Percentiles rank a stretch among this genome's conserved stretches.
phyloP scores from a whole-genome alignment of 2,888 invertebrate genomes.

The Laothoe populi region DNA sequence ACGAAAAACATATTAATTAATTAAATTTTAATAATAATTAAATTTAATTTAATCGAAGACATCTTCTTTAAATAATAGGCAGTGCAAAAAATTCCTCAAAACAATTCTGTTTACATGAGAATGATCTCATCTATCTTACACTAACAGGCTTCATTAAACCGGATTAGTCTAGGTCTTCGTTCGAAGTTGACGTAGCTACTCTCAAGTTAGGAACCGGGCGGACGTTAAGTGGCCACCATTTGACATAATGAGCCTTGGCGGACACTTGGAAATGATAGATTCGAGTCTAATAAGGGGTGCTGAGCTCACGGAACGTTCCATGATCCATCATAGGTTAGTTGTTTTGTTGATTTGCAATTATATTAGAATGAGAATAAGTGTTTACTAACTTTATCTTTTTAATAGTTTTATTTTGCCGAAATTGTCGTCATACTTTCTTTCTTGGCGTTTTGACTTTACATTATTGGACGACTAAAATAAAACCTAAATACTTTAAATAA shows the following conservation, averaged over 20 bases:
- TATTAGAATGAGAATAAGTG: too few relatives aligned
- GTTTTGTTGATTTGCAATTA: neutral
- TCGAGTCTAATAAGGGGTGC: conserved; percentile 18
- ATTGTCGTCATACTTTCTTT: too few relatives aligned
- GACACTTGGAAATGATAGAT: conserved; percentile 23
- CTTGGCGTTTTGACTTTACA: too few relatives aligned
- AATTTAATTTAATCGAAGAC: too few relatives aligned
- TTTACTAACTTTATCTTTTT: too few relatives aligned
- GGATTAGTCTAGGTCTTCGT: conserved; percentile 19
- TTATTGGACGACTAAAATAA: too few relatives aligned
- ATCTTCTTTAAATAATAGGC: too few relatives aligned
- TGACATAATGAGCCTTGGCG: conserved; percentile 16
- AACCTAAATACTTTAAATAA: too few relatives aligned
- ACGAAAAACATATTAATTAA: too few relatives aligned
- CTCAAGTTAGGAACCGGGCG: conserved; percentile 9
- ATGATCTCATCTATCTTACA: neutral
- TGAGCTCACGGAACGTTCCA: conserved; percentile 1
- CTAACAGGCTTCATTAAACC: neutral
- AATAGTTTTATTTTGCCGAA: too few relatives aligned
- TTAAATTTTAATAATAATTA: too few relatives aligned
- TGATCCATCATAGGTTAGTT: conserved; percentile 17
- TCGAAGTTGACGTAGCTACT: conserved; percentile 6
- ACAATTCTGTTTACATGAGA: neutral
- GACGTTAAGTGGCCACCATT: conserved; percentile 20
- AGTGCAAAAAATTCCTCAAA: too few relatives aligned